Percentiles rank a stretch among this genome's conserved stretches.
These are phyloP conservation scores for Semaprochilodus insignis DNA, from an alignment of 2,797 vertebrate species.

Conservation along the genomic window DNA sequence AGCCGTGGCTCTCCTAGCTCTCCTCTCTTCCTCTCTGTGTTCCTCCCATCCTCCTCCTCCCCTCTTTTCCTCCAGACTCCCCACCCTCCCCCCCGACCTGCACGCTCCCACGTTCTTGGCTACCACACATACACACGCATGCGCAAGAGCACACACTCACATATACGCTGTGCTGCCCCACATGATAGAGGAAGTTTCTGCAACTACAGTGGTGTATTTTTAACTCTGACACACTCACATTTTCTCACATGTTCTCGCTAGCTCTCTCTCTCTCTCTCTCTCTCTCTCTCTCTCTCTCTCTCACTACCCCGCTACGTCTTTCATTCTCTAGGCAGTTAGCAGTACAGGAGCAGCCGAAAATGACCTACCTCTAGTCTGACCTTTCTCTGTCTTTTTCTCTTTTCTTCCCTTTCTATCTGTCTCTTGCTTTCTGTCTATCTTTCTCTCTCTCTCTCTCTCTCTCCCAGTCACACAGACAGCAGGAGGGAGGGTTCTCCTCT, in stretches of 20 bases:
- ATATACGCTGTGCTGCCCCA: slow-evolving; percentile 51
- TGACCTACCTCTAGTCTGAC: slow-evolving; percentile 26
- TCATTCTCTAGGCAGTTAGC: not conserved
- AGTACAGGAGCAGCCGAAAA: not conserved
- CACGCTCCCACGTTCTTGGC: slow-evolving; percentile 54
- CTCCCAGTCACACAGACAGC: slow-evolving; percentile 70
- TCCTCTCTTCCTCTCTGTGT: slow-evolving; percentile 44
- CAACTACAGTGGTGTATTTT: slow-evolving; percentile 76
- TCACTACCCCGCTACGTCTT: not conserved
- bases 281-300: not conserved
- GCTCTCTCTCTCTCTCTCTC: slow-evolving; percentile 26
- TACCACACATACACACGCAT: slow-evolving; percentile 36
- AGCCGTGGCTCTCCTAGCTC: slow-evolving; percentile 47
- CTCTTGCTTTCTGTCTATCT: not conserved
- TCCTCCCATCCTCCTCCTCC: slow-evolving; percentile 59
- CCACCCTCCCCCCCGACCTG: slow-evolving; percentile 36
- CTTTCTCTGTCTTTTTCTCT: slow-evolving; percentile 60
- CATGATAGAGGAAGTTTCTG: slow-evolving; percentile 69
- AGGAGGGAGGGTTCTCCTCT: slow-evolving; percentile 70
- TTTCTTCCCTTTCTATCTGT: not conserved
- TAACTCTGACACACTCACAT: slow-evolving; percentile 58
- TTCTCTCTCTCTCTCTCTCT: slow-evolving; percentile 1
- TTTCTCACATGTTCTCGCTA: slow-evolving; percentile 22
- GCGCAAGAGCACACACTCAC: slow-evolving; percentile 14
- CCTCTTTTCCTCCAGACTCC: slow-evolving; percentile 41